Evolutionary conservation across 2,888 invertebrate species (phyloP), one percentile per base, ranked within the genome.

Genomic region (Linnaemya tessellans): DNA sequence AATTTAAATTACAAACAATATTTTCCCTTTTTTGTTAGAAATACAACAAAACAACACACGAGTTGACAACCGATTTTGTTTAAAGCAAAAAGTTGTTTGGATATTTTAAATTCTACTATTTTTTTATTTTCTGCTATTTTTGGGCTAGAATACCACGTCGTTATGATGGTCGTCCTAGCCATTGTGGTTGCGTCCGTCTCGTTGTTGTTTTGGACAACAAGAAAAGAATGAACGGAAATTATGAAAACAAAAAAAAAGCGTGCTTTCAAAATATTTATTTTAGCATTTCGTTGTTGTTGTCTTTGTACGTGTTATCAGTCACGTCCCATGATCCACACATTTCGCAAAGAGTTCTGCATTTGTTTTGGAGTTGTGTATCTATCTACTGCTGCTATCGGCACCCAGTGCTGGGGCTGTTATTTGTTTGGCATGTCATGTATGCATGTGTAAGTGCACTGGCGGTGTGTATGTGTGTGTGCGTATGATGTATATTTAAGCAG

Each of bases 261-360:
- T 22, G 22, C 38, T 74, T 64, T 62, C 1, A 74, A 74, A 51
- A 62, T 62, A 74, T 51, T 51, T 65, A 30, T 77, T 77, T 77
- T 46, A 46, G 11, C 46, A 67, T 35, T 77, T 8, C 9, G 25
- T 46, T 77, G 56, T 46, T 22, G n/a, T 11, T 41, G 38, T 58
- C 15, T 9, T 9, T 54, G 3, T 67, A 11, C 30, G 10, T 15
- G 60, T 49, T 60, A 20, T 54, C 54, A 62, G 54, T 71, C 71
- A 80, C 71, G 64, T 43, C 1, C 54, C 64, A 46, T 80, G 56
- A 80, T 35, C 22, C 22, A 22, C n/a, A 64, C 25, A 38, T 71
- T 54, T 68, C 60, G 22, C 43, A 22, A 11, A 58, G 15, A 25
- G 49, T 60, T 25, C 67, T 68, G 78, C 60, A 78, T 49, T 60